Percentiles rank a stretch among this genome's conserved stretches.
Evolutionary conservation across 2,797 vertebrate species (phyloP).

Genomic region (Hirundo rustica): DNA sequence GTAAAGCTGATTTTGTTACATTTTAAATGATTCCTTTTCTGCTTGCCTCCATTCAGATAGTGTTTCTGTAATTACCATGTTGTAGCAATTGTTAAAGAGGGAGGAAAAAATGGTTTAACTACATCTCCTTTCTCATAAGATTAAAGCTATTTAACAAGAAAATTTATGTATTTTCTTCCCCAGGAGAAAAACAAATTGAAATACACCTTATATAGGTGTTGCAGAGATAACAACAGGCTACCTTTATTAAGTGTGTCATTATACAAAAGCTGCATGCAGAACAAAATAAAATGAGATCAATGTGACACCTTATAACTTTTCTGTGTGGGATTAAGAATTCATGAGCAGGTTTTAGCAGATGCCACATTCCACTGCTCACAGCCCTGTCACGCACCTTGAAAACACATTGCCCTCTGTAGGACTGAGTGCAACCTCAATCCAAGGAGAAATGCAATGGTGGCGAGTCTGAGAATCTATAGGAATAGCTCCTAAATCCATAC

Average conservation of each 20-base stretch:
- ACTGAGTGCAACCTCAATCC: rapidly evolving
- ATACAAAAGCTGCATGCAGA: background rate
- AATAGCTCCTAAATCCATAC: background rate
- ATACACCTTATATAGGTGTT: background rate
- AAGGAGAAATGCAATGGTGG: background rate
- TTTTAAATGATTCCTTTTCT: background rate
- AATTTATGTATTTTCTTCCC: background rate
- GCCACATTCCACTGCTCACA: background rate
- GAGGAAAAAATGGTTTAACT: background rate
- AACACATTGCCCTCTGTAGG: too few species aligned
- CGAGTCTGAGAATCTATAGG: background rate
- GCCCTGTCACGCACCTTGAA: background rate
- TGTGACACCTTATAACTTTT: background rate
- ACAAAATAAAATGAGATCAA: background rate
- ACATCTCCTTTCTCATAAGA: background rate
- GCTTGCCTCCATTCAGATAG: background rate
- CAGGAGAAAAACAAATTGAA: background rate
- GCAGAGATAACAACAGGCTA: background rate
- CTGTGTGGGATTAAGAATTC: background rate
- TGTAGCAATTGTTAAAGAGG: background rate
- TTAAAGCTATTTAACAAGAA: background rate
- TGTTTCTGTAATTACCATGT: background rate
- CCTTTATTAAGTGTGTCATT: background rate
- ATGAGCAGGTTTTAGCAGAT: background rate
- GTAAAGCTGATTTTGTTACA: background rate